A percentile compares a stretch with the other conserved stretches of the same genome.
phyloP scores from a whole-genome alignment of 1,140 invertebrate genomes.

The Drosophila tristis region DNA sequence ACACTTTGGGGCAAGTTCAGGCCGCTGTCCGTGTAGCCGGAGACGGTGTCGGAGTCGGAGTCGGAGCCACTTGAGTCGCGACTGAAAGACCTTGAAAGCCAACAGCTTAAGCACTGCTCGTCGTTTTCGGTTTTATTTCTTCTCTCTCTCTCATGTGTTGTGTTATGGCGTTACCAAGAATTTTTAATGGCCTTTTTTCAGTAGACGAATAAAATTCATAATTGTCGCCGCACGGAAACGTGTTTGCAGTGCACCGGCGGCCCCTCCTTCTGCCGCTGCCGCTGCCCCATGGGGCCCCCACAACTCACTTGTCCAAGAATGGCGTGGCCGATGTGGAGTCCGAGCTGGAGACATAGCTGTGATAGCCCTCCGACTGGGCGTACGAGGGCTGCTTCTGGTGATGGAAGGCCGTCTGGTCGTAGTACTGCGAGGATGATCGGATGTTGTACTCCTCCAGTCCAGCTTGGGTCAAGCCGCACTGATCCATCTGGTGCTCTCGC shows the following conservation, averaged over 20 bases:
- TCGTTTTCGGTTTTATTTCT: slow-evolving; percentile 62
- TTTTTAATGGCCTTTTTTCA: slow-evolving; percentile 70
- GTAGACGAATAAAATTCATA: slow-evolving; percentile 71
- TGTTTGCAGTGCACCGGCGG: slow-evolving; percentile 45
- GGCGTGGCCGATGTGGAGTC: slow-evolving; percentile 91
- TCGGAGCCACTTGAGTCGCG: slow-evolving; percentile 42
- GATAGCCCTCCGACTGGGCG: slow-evolving; percentile 92
- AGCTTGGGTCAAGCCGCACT: slow-evolving; percentile 86
- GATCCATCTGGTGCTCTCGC: slow-evolving; percentile 56
- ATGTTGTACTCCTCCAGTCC: slow-evolving; percentile 89
- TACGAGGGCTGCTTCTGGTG: slow-evolving; percentile 91
- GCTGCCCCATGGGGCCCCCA: neutral
- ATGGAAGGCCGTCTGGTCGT: slow-evolving; percentile 86
- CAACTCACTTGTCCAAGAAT: slow-evolving; percentile 89
- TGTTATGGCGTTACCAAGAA: slow-evolving; percentile 67
- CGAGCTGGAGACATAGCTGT: slow-evolving; percentile 92
- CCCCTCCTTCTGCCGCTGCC: neutral
- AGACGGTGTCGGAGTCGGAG: slow-evolving; percentile 16
- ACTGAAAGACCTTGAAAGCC: slow-evolving; percentile 71
- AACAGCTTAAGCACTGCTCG: slow-evolving; percentile 50
- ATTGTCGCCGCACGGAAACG: slow-evolving; percentile 68
- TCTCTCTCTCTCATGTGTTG: slow-evolving; percentile 59
- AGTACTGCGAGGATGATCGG: slow-evolving; percentile 81
- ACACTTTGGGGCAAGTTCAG: slow-evolving; percentile 56
- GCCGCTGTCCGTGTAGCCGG: no score